Conservation (phyloP, 2,797 vertebrate species). For the Pseudocheirus occidentalis region DNA sequence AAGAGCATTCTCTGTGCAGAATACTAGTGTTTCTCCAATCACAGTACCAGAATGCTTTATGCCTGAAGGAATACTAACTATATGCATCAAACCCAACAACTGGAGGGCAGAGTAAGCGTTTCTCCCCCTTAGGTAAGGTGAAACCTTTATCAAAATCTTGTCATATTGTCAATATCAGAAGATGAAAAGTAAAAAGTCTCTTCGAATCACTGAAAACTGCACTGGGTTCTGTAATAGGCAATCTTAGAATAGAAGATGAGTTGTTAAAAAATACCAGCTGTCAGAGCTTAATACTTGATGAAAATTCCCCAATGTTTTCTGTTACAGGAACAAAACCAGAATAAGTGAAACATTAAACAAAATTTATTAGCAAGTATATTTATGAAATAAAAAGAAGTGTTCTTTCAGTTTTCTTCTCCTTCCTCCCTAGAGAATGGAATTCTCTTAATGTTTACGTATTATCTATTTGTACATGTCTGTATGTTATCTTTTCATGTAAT, state of each 20-base stretch:
- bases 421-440: not conserved
- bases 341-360: not conserved
- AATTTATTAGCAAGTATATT: constrained; percentile 6
- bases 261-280: constrained; percentile 41
- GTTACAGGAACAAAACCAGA: not conserved
- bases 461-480: not conserved
- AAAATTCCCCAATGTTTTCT: constrained; percentile 43
- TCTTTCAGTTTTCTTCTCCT: not conserved
- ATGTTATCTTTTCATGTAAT: not conserved
- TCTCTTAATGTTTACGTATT: not conserved
- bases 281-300: constrained; percentile 35
- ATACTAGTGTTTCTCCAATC: not conserved
- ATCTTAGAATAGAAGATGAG: constrained; percentile 12
- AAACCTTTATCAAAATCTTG: constrained; percentile 56
- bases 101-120: not conserved
- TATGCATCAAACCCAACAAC: not conserved
- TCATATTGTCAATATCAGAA: constrained; percentile 45
- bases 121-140: constrained; percentile 6
- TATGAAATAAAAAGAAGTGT: not conserved
- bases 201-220: not conserved
- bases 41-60: not conserved
- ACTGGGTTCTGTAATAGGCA: constrained; percentile 44
- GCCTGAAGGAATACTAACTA: not conserved
- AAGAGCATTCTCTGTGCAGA: not conserved
- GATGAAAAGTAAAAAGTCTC: constrained; percentile 50